phyloP scores from a whole-genome alignment of 2,888 invertebrate species.

The Torymus aiolomorphi region DNA sequence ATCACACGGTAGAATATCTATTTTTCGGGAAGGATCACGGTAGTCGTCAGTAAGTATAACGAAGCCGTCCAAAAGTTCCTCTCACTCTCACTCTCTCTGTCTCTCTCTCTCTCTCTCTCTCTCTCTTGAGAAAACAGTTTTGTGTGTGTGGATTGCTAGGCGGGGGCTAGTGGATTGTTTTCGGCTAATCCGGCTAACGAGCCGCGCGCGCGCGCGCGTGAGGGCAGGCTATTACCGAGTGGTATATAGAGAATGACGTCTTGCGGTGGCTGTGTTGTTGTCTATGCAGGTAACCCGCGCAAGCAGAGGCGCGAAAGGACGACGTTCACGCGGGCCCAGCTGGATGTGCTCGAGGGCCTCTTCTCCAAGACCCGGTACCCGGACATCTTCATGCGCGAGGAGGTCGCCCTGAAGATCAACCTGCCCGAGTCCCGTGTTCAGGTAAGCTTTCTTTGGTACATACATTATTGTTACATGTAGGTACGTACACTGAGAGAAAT shows the following conservation, averaged over 20 bases:
- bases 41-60: constrained; percentile 20
- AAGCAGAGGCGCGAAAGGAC: constrained; percentile 98
- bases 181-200: constrained; percentile 57
- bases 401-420: constrained; percentile 97
- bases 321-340: constrained; percentile 96
- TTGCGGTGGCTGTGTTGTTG: background rate
- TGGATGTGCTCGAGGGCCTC: constrained; percentile 94
- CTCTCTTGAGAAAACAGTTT: too few species aligned
- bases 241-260: constrained; percentile 37
- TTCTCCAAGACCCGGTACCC: constrained; percentile 98
- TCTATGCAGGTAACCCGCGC: constrained; percentile 80
- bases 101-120: background rate
- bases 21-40: too few species aligned
- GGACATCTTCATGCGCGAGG: constrained; percentile 99
- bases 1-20: too few species aligned
- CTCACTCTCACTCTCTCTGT: too few species aligned
- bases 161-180: constrained; percentile 48
- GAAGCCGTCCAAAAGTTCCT: background rate
- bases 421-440: constrained; percentile 98
- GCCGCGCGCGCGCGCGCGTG: constrained; percentile 11
- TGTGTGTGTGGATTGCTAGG: constrained; percentile 36
- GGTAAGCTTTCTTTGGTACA: constrained; percentile 78
- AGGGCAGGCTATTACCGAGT: background rate
- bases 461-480: too few species aligned
- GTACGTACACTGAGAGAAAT: too few species aligned